Conservation (phyloP, 2,797 vertebrate genomes). For the Melanogrammus aeglefinus region DNA sequence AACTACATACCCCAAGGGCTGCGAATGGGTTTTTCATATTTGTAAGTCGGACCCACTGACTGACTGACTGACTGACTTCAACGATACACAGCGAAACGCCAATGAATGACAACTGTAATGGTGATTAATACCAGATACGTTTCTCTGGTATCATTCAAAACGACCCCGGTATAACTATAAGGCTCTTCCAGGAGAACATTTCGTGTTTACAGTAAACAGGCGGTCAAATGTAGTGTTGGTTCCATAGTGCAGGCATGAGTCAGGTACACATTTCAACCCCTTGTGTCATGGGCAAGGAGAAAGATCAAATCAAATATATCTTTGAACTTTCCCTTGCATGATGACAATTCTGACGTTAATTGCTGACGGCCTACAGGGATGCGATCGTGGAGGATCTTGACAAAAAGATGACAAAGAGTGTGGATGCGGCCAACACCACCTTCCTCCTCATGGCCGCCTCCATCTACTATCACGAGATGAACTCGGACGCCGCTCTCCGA, state of each 20-base stretch:
- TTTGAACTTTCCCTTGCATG: neutral
- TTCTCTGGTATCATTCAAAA: neutral
- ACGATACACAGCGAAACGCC: neutral
- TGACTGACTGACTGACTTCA: neutral
- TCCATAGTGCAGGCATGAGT: neutral
- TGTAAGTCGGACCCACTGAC: neutral
- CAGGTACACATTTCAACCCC: neutral
- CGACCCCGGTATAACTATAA: neutral
- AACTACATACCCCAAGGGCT: neutral
- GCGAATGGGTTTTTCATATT: neutral
- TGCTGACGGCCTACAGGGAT: constrained; percentile 70
- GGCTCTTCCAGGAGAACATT: neutral
- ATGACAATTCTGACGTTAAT: neutral
- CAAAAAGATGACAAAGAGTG: constrained; percentile 88
- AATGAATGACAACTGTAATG: neutral
- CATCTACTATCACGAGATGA: constrained; percentile 85
- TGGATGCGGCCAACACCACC: constrained; percentile 86
- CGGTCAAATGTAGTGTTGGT: neutral
- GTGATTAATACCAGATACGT: neutral
- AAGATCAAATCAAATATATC: neutral
- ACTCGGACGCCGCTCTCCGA: constrained; percentile 84
- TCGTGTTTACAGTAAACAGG: neutral
- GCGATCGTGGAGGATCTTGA: constrained; percentile 83
- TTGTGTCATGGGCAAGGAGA: neutral
- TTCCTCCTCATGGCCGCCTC: constrained; percentile 94